Conservation (phyloP, 2,113 vertebrate genomes). For the Alaudala cheleensis region DNA sequence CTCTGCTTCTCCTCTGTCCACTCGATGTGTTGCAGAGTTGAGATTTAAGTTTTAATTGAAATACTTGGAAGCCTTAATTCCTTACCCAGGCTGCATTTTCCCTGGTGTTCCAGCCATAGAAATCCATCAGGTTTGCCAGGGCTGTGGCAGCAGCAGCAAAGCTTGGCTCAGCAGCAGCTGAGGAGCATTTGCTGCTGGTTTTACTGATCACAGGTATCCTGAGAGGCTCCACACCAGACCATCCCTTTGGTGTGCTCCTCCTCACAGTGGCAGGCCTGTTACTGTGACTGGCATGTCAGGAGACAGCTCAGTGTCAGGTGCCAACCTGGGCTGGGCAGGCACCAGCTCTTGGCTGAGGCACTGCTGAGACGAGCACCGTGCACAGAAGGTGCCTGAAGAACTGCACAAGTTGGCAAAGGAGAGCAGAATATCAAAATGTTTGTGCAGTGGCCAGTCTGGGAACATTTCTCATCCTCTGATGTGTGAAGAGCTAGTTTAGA, state of each 20-base stretch:
- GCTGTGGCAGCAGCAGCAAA: neutral
- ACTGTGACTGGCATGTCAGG: neutral
- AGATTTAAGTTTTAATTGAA: constrained; percentile 39
- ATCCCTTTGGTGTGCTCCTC: neutral
- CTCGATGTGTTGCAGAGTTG: neutral
- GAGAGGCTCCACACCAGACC: neutral
- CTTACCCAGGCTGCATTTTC: neutral
- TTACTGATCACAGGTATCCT: neutral
- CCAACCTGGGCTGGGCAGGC: neutral
- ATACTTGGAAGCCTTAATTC: neutral
- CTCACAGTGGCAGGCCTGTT: neutral
- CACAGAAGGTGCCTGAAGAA: neutral
- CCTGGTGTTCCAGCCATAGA: neutral
- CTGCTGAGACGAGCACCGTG: fast-evolving
- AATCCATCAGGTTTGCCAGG: neutral
- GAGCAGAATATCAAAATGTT: neutral
- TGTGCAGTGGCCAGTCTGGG: neutral
- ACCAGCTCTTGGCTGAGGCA: neutral
- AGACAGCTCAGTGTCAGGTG: neutral
- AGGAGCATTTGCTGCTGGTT: neutral
- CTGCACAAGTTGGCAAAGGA: neutral
- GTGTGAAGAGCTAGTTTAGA: neutral
- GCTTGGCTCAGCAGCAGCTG: neutral
- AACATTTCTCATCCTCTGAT: neutral
- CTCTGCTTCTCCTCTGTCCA: neutral